Conservation (phyloP, 1,140 invertebrate genomes). For the Hycleus cichorii region DNA sequence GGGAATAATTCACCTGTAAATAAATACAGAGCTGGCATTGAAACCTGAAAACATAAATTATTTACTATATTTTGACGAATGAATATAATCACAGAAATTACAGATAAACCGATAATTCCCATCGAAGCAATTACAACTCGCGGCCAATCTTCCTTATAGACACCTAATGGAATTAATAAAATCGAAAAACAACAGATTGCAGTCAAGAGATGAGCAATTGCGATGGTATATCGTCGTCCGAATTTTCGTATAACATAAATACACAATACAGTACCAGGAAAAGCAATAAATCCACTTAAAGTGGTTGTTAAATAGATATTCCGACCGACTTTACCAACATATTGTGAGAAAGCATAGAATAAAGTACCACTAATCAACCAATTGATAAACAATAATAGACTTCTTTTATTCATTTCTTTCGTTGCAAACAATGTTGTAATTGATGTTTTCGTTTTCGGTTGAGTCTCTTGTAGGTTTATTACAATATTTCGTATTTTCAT, state of each 20-base stretch:
- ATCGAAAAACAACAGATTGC: conserved; percentile 54
- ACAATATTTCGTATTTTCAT: conserved; percentile 30
- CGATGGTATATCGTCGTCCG: conserved; percentile 55
- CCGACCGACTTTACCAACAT: conserved; percentile 59
- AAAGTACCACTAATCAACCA: conserved; percentile 60
- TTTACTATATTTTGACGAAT: not conserved
- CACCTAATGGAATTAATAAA: conserved; percentile 42
- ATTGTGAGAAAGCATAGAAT: conserved; percentile 67
- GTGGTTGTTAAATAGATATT: conserved; percentile 65
- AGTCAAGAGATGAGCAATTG: conserved; percentile 51
- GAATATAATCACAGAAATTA: conserved; percentile 29
- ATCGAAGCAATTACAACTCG: conserved; percentile 52
- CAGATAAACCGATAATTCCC: conserved; percentile 60
- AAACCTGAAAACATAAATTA: conserved; percentile 19
- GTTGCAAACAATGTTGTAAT: conserved; percentile 61
- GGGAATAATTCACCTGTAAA: conserved; percentile 62
- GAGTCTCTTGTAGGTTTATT: conserved; percentile 10
- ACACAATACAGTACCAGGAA: conserved; percentile 61
- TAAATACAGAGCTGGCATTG: conserved; percentile 40
- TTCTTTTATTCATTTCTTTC: conserved; percentile 60
- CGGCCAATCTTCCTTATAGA: conserved; percentile 43
- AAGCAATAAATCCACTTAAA: conserved; percentile 52
- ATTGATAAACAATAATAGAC: conserved; percentile 56
- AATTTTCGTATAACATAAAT: conserved; percentile 55
- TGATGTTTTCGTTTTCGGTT: conserved; percentile 41